Evolutionary conservation across 1,140 invertebrate genomes (phyloP).

Genomic region (Periplaneta americana): DNA sequence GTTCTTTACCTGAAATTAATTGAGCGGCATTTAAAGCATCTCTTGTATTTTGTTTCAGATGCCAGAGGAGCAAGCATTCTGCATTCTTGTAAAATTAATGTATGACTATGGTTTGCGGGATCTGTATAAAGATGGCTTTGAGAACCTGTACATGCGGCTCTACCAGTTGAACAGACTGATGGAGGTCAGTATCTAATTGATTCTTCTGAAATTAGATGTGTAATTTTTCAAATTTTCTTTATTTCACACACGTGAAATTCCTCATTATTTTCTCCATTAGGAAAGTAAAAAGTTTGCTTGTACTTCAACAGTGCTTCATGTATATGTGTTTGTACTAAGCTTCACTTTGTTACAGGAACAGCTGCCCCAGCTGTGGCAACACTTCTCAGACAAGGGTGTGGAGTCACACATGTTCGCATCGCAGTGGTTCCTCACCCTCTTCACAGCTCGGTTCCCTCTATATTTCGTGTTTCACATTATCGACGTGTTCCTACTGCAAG

Average conservation of each 20-base stretch:
- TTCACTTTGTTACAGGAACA: conserved; percentile 65
- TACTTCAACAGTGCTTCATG: no score
- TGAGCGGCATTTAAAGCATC: no score
- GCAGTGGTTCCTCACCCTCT: conserved; percentile 99
- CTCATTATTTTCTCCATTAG: no score
- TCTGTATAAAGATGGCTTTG: conserved; percentile 94
- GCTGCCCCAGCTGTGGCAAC: conserved; percentile 79
- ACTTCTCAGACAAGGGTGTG: conserved; percentile 86
- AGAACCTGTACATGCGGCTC: conserved; percentile 89
- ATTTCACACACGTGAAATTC: no score
- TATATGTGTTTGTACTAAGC: no score
- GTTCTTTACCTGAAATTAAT: no score
- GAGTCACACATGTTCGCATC: conserved; percentile 99
- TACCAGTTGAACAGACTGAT: conserved; percentile 95
- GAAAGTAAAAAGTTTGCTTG: no score
- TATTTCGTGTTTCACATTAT: conserved; percentile 97
- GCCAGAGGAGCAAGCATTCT: conserved; percentile 99
- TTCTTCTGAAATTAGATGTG: no score
- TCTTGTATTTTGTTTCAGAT: conserved; percentile 58
- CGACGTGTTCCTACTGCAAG: conserved; percentile 92
- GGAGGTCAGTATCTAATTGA: conserved; percentile 54
- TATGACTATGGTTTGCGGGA: conserved; percentile 92
- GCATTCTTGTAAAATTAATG: conserved; percentile 94
- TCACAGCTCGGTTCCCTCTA: conserved; percentile 96
- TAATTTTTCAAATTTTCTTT: no score